A percentile compares a stretch with the other conserved stretches of the same genome.
These are phyloP conservation scores for Charadrius vociferus DNA, from an alignment of 2,113 vertebrate species.

Conservation along the genomic window DNA sequence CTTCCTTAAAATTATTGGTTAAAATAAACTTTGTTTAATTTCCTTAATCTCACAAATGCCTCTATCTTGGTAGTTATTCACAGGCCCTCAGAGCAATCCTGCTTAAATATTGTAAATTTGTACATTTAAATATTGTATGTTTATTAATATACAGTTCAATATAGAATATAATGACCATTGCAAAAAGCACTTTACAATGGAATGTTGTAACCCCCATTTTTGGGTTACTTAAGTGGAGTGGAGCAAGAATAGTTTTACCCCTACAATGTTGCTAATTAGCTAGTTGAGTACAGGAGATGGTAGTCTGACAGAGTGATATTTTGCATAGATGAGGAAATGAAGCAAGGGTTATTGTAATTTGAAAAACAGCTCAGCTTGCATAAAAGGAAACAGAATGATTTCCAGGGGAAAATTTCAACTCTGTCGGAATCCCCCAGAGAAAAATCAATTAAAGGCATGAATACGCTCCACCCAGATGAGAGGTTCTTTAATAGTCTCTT, in stretches of 20 bases:
- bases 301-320: not conserved
- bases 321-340: not conserved
- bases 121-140: no score
- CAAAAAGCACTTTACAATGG: not conserved
- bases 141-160: not conserved
- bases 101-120: not conserved
- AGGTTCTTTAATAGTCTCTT: not conserved
- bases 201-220: not conserved
- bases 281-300: not conserved
- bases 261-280: not conserved
- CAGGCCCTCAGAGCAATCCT: not conserved
- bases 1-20: not conserved
- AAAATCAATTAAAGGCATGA: not conserved
- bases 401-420: not conserved
- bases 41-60: not conserved
- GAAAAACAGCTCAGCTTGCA: not conserved
- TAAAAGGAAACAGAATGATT: not conserved
- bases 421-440: not conserved
- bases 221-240: not conserved
- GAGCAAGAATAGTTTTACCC: not conserved
- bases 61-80: not conserved
- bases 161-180: not conserved
- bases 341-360: not conserved
- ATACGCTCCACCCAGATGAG: not conserved
- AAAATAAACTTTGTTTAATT: not conserved